A percentile compares a stretch with the other conserved stretches of the same genome.
Evolutionary conservation across 2,888 invertebrate genomes (phyloP).

Genomic region (Bursaphelenchus okinawaensis): DNA sequence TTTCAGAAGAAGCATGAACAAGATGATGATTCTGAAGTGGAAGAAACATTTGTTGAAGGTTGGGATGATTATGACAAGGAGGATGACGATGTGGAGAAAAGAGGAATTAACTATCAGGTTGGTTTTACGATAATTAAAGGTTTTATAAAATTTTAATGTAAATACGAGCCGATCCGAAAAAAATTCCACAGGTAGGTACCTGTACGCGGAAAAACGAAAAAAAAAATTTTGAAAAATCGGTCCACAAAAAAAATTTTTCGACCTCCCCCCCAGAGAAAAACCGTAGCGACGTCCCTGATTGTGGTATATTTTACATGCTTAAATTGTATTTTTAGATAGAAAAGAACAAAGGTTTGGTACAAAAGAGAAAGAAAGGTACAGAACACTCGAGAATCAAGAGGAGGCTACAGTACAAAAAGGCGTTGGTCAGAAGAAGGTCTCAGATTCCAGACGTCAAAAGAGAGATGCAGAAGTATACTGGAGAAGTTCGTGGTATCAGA

Average conservation of each 20-base stretch:
- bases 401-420: slow-evolving; percentile 74
- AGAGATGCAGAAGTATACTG: slow-evolving; percentile 77
- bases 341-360: slow-evolving; percentile 35
- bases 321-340: slow-evolving; percentile 30
- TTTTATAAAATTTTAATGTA: not conserved
- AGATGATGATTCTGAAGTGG: slow-evolving; percentile 14
- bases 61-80: not conserved
- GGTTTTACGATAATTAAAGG: slow-evolving; percentile 5
- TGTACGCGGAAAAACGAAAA: too few relatives aligned
- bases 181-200: too few relatives aligned
- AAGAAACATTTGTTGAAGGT: slow-evolving; percentile 5
- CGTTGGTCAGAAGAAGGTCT: slow-evolving; percentile 83
- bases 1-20: not conserved
- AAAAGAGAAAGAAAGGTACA: slow-evolving; percentile 33
- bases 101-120: slow-evolving; percentile 28
- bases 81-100: slow-evolving; percentile 8
- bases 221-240: too few relatives aligned
- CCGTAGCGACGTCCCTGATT: too few relatives aligned
- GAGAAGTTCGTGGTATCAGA: slow-evolving; percentile 90
- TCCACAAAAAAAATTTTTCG: too few relatives aligned
- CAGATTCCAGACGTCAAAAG: slow-evolving; percentile 77
- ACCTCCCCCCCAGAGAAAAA: too few relatives aligned
- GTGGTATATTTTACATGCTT: too few relatives aligned
- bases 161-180: too few relatives aligned
- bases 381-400: slow-evolving; percentile 73